Evolutionary conservation across 2,797 vertebrate species (phyloP), one percentile per base, ranked within the genome.

Genomic region (Eremophila alpestris): DNA sequence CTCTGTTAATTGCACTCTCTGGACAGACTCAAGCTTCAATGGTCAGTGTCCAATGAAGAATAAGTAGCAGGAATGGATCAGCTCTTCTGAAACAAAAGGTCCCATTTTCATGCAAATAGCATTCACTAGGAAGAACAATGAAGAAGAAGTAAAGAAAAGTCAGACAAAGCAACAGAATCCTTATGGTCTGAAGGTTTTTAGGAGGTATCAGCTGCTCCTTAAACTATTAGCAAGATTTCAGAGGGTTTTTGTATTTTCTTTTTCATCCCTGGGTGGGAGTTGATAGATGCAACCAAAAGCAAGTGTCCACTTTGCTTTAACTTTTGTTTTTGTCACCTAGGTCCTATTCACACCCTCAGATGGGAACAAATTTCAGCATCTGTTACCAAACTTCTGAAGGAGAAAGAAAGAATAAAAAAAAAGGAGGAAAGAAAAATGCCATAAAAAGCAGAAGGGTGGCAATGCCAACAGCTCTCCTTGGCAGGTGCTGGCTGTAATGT

Each of bases 21-120:
- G n/a, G 30, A 46, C 36, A 83, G 56, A 38, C 56, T 60, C 86
- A 62, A 63, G 63, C 81, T 82, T 41, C 14, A 58, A 8, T 16
- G 38, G 34, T 74, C 62, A 88, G 38, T 19, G 30, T 60, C 46
- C 81, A 45, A 87, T 22, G 38, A 87, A 30, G 24, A 93, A 64
- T 55, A 88, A 87, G 52, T 22, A 90, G 43, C 9, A 36, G 29
- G 49, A n/a, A 71, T 65, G 46, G 74, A 86, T 60, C 48, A 80
- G 58, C 27, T 87, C 79, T 40, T 71, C 45, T 58, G 62, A 86
- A 90, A 91, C 20, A 76, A 56, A 90, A 83, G 26, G 62, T 54
- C 54, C 30, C 7, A 2, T 84, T 96, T 74, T 80, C 49, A 93
- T 96, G 85, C 70, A 90, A 90, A 90, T 70, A 36, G 45, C 64